Conservation (phyloP, 2,797 vertebrate species). For the Pristis pectinata region DNA sequence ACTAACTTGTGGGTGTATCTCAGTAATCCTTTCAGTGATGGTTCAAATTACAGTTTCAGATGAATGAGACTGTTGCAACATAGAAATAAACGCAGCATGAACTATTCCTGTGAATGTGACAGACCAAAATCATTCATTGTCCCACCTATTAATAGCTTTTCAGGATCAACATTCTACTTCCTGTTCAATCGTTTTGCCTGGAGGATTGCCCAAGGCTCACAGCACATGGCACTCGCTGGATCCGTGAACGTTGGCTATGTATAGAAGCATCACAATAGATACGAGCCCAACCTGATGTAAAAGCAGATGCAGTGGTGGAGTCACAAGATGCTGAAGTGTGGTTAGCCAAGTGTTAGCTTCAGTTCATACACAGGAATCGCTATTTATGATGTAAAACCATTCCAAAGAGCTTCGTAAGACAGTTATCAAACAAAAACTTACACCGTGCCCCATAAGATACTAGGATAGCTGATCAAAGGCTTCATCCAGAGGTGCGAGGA, state of each 20-base stretch:
- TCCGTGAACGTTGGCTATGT: neutral
- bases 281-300: neutral
- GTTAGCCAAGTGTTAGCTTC: too few species aligned
- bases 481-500: too few species aligned
- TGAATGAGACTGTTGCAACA: neutral
- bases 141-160: neutral
- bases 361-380: too few species aligned
- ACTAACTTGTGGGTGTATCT: neutral
- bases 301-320: neutral
- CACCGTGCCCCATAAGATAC: too few species aligned
- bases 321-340: neutral
- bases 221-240: too few species aligned
- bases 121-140: neutral
- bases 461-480: too few species aligned
- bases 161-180: neutral
- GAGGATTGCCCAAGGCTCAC: neutral
- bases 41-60: neutral
- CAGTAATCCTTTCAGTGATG: neutral
- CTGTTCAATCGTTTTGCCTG: neutral
- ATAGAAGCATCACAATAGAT: neutral
- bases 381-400: too few species aligned
- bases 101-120: neutral
- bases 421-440: too few species aligned
- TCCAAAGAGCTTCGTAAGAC: too few species aligned
- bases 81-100: neutral